These are phyloP conservation scores for Stichodactyla helianthus DNA, from an alignment of 64 coral and sea anemone genomes.

Conservation along the genomic window DNA sequence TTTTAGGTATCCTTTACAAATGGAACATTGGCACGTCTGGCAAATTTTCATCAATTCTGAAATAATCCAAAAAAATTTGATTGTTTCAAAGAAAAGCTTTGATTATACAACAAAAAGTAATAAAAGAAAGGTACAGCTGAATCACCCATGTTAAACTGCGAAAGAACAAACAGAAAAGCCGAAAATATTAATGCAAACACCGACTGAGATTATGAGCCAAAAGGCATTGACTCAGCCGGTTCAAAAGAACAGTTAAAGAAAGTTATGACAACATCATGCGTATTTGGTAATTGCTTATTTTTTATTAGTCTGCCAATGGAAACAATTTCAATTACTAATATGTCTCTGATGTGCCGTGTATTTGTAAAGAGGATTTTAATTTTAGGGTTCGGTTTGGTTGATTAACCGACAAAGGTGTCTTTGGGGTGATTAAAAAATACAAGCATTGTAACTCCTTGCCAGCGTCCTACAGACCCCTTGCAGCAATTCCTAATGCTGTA, in stretches of 20 bases:
- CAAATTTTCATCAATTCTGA: background rate
- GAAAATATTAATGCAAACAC: background rate
- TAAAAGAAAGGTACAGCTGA: constrained; percentile 20
- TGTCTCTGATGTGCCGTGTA: background rate
- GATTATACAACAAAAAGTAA: constrained; percentile 12
- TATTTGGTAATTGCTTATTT: constrained; percentile 1
- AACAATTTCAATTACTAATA: background rate
- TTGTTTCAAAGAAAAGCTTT: constrained; percentile 2
- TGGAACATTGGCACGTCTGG: background rate
- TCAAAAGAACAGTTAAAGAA: background rate
- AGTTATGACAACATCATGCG: background rate
- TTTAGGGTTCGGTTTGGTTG: background rate
- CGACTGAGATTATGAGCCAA: background rate
- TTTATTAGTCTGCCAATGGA: background rate
- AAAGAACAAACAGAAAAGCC: constrained; percentile 3
- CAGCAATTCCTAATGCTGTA: too few species aligned
- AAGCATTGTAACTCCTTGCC: background rate
- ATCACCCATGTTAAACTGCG: background rate
- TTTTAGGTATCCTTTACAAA: background rate
- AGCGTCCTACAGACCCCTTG: too few species aligned
- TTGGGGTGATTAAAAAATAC: constrained; percentile 1
- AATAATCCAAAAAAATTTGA: background rate
- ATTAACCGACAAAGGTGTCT: background rate
- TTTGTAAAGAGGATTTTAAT: background rate
- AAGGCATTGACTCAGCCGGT: background rate